Percentiles rank a stretch among this genome's conserved stretches.
Conservation (phyloP, 1,140 invertebrate genomes). For the Tribolium madens region DNA sequence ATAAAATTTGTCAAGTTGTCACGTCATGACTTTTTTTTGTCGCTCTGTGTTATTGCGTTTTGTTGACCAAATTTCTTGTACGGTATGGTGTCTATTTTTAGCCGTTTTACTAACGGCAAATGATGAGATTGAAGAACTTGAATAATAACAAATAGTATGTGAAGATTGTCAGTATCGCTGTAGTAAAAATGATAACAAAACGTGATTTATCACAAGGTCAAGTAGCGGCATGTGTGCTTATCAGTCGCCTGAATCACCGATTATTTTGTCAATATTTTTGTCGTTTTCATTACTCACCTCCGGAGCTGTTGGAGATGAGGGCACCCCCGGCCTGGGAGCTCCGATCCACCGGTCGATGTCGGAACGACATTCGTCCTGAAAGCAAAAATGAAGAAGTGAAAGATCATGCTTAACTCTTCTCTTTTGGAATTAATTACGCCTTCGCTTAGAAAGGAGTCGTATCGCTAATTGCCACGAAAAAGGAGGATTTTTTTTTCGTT, state of each 20-base stretch:
- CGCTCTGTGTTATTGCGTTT: no score
- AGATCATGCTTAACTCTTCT: neutral
- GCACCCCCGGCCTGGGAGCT: conserved; percentile 63
- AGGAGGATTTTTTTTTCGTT: neutral
- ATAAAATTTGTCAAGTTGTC: no score
- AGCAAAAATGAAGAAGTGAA: conserved; percentile 48
- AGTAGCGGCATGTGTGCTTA: neutral
- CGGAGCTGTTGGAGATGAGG: conserved; percentile 62
- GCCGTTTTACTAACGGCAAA: no score
- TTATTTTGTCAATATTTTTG: neutral
- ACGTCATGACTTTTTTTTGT: no score
- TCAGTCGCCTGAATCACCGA: neutral
- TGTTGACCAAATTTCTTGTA: no score
- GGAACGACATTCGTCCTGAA: conserved; percentile 65
- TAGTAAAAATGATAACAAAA: neutral
- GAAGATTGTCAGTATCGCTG: no score
- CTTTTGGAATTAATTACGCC: conserved; percentile 25
- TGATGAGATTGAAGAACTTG: neutral
- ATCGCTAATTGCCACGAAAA: conserved; percentile 25
- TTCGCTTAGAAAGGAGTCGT: conserved; percentile 22
- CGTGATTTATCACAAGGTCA: neutral
- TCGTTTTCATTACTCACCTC: conserved; percentile 63
- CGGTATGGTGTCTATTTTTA: no score
- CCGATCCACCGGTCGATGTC: conserved; percentile 64
- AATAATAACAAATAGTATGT: neutral